Evolutionary conservation across 2,113 vertebrate genomes (phyloP), one percentile per base, ranked within the genome.

Genomic region (Tinamus guttatus): DNA sequence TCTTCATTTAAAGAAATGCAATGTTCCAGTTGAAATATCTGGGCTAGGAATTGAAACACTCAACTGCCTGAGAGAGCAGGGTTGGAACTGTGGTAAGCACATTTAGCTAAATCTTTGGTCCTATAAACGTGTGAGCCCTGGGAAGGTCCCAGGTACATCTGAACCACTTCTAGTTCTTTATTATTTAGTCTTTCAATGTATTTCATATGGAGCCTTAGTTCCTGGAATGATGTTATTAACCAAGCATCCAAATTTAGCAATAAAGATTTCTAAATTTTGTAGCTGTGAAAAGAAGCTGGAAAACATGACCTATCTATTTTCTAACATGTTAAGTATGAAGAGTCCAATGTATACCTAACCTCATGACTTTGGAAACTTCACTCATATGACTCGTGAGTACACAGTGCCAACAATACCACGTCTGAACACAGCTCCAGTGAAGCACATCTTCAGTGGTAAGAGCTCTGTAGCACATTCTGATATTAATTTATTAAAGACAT

Each of bases 131-230:
- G 54, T 30, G 81, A 88, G 83, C 63, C 1, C 30, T 52, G 77
- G 76, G 77, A 84, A 81, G 65, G 65, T 78, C 69, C 89, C 83
- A 90, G 84, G 65, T 38, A 6, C n/a, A 24, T 1, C 4, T 0
- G 0, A 28, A 52, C 38, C 41, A 9, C 40, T 6, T 36, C 73
- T 71, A 24, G 4, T 30, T 32, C 56, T 4, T 21, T 4, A 15
- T 8, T 8, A 1, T 32, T 84, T 45, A 7, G 22, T 47, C 47
- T 68, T 8, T 3, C 30, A 40, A 32, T 0, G 0, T 12, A 27
- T 41, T 41, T 28, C 43, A 27, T 13, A 74, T 13, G 0, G 51
- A 62, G 49, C 15, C 52, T 52, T 58, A 68, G 60, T 80, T 85
- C 75, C 60, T 67, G 60, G 25, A 78, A 54, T 19, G 27, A 13